Percentiles rank a stretch among this genome's conserved stretches.
phyloP scores from a whole-genome alignment of 2,113 vertebrate species.

The Stegastes partitus region DNA sequence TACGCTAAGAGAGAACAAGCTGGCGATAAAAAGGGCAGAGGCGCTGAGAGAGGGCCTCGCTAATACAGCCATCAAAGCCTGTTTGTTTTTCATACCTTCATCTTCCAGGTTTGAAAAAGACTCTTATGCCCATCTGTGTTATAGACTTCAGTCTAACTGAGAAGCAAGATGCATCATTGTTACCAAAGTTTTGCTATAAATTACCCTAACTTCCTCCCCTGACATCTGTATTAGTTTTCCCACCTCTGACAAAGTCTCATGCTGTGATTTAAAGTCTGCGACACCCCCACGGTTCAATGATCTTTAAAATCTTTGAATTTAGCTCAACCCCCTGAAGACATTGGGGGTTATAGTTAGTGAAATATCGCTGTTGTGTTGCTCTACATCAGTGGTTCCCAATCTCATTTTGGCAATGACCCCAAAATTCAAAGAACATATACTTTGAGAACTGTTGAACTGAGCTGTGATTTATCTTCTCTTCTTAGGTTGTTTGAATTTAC shows the following conservation, averaged over 20 bases:
- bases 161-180: not conserved
- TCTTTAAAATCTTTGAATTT: conserved; percentile 11
- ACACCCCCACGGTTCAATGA: not conserved
- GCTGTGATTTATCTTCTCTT: not conserved
- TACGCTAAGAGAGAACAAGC: conserved; percentile 54
- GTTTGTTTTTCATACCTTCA: conserved; percentile 56
- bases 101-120: conserved; percentile 12
- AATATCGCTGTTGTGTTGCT: conserved; percentile 21
- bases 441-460: not conserved
- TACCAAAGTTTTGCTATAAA: conserved; percentile 34
- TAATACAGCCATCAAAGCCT: conserved; percentile 56
- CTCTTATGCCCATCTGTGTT: not conserved
- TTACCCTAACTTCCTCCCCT: conserved; percentile 20
- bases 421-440: not conserved
- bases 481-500: not conserved
- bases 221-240: conserved; percentile 32
- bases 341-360: conserved; percentile 11
- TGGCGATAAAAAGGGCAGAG: conserved; percentile 39
- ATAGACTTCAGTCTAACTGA: not conserved
- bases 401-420: not conserved
- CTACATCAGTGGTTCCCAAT: conserved; percentile 7
- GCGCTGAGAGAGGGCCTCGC: conserved; percentile 18
- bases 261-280: conserved; percentile 32
- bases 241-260: conserved; percentile 40
- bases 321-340: conserved; percentile 15